Evolutionary conservation across 2,797 vertebrate species (phyloP), one percentile per base, ranked within the genome.

Genomic region (Danio aesculapii): DNA sequence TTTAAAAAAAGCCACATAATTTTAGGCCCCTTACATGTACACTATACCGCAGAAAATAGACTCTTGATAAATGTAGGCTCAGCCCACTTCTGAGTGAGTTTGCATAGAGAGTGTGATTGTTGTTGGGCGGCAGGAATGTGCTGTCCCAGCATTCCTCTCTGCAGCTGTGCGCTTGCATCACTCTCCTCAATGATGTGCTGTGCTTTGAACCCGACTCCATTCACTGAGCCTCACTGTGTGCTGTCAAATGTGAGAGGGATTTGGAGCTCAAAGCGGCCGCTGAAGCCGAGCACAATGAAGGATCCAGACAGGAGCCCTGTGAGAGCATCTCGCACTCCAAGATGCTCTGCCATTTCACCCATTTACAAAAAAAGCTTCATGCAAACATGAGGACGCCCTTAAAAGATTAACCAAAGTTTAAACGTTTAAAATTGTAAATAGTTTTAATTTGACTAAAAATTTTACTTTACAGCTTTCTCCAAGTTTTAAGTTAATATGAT

Each of bases 161-260:
- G 55, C 83, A 84, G 82, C 82, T 82, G 83, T 79, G 82, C 10
- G 39, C 19, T 77, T 84, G 80, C 85, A 77, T 84, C 85, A 84
- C 83, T 63, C 62, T 71, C 21, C 61, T 72, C 72, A 77, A 69
- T 59, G 74, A 74, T 55, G 10, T 43, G 19, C 78, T 77, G 75
- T 11, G 82, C 82, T 84, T 84, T 86, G 82, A 84, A 80, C 79
- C 72, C 16, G 72, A 75, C 59, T 21, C 52, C 53, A 70, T 75
- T 75, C 66, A 75, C 75, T 17, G 57, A 70, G 73, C 74, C 64
- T n/a, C 62, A 39, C 77, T 59, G 70, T 74, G 82, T 74, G 72
- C 79, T 73, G 77, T 84, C 85, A 80, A 53, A 82, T 67, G 73
- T 72, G 69, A 77, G 67, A 80, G 80, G 80, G 83, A 84, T 86